Evolutionary conservation across 2,888 invertebrate genomes (phyloP).

Genomic region (Habrosyne pyritoides): DNA sequence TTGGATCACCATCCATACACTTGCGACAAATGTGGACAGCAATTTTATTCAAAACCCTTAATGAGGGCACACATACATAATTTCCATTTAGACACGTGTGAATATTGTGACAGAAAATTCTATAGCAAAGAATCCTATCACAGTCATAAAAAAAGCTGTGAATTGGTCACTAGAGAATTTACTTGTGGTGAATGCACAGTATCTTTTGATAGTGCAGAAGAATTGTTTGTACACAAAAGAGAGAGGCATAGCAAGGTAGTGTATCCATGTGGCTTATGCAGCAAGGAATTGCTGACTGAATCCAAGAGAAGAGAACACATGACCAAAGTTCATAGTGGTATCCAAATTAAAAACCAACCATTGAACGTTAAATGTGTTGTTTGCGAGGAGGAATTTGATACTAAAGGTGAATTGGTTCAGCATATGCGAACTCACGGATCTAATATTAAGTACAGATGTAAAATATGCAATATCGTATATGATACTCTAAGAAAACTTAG

Average conservation of each 20-base stretch:
- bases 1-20: conserved; percentile 57
- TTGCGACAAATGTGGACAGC: conserved; percentile 52
- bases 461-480: conserved; percentile 24
- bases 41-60: conserved; percentile 55
- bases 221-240: conserved; percentile 40
- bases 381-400: conserved; percentile 10
- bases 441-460: conserved; percentile 18
- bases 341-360: conserved; percentile 26
- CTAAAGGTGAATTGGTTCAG: conserved; percentile 2
- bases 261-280: conserved; percentile 48
- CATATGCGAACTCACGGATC: conserved; percentile 15
- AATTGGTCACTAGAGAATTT: conserved; percentile 30
- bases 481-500: conserved; percentile 21
- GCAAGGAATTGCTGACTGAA: conserved; percentile 43
- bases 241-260: conserved; percentile 42
- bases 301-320: conserved; percentile 47
- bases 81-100: conserved; percentile 52
- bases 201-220: conserved; percentile 43
- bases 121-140: conserved; percentile 33
- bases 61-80: conserved; percentile 50
- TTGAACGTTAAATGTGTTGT: conserved; percentile 7
- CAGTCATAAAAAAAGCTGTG: conserved; percentile 45
- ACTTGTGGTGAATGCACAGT: conserved; percentile 45
- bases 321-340: conserved; percentile 47
- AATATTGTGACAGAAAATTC: conserved; percentile 51